Evolutionary conservation across 2,888 invertebrate genomes (phyloP).

Genomic region (Tipula vernalis): DNA sequence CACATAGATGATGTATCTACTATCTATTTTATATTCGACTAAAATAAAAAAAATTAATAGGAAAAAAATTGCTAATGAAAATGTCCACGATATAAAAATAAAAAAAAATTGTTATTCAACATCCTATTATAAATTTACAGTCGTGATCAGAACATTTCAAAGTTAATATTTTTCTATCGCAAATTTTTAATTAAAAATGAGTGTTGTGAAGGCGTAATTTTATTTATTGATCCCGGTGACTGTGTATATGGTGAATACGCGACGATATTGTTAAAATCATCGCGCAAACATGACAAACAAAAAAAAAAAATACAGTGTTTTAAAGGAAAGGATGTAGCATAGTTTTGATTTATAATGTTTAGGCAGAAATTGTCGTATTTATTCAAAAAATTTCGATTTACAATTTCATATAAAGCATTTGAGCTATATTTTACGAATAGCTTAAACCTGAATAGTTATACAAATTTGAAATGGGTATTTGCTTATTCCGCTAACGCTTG

Average conservation of each 20-base stretch:
- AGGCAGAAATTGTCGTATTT: background rate
- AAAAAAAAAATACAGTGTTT: background rate
- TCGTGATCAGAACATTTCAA: background rate
- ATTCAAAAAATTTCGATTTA: background rate
- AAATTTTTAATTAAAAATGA: slow-evolving; percentile 4
- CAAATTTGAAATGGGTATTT: too few relatives aligned
- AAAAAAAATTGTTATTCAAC: background rate
- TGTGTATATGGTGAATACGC: background rate
- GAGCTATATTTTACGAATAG: too few relatives aligned
- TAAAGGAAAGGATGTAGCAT: background rate
- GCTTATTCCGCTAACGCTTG: too few relatives aligned
- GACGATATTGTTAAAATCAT: background rate
- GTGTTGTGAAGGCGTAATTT: background rate
- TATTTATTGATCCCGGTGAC: background rate
- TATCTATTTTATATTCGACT: background rate
- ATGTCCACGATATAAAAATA: background rate
- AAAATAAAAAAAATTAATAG: background rate
- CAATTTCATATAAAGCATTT: too few relatives aligned
- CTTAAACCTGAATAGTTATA: too few relatives aligned
- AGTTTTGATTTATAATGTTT: background rate
- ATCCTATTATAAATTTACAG: slow-evolving; percentile 4
- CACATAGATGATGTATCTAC: background rate
- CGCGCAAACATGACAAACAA: background rate
- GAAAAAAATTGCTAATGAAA: background rate
- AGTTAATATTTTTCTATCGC: background rate